Conservation (phyloP, 2,113 vertebrate genomes). For the Apteryx mantelli region DNA sequence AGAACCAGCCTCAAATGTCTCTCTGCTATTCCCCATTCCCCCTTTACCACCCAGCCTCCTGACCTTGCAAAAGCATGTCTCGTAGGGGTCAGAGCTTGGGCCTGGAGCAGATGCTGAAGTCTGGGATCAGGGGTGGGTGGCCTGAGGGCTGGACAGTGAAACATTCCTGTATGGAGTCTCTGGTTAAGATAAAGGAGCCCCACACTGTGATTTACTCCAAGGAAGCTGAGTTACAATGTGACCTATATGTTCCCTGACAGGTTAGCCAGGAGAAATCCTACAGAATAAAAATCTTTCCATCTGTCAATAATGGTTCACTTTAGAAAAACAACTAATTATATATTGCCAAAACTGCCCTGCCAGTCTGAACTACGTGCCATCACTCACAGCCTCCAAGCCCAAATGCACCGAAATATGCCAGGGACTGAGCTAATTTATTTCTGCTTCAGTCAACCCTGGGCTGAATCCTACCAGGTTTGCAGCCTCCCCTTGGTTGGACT, state of each 20-base stretch:
- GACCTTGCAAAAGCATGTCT: slow-evolving; percentile 4
- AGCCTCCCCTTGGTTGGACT: neutral
- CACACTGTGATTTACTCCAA: slow-evolving; percentile 10
- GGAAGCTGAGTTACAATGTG: neutral
- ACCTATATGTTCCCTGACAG: neutral
- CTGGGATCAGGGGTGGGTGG: slow-evolving; percentile 51
- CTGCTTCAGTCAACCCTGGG: neutral
- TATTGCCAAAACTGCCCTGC: neutral
- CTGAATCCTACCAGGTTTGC: neutral
- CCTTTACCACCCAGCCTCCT: slow-evolving; percentile 32
- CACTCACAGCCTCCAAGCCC: neutral
- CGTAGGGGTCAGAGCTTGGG: neutral
- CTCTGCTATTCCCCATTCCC: neutral
- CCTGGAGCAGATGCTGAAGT: slow-evolving; percentile 29
- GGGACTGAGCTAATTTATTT: neutral
- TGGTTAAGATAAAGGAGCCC: slow-evolving; percentile 49
- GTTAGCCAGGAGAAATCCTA: neutral
- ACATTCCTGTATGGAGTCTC: slow-evolving; percentile 23
- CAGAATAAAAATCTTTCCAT: neutral
- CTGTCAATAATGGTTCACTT: neutral
- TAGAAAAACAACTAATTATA: neutral
- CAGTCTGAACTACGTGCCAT: neutral
- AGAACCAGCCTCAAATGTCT: neutral
- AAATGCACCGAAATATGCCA: accelerated
- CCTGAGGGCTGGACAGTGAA: neutral